These are phyloP conservation scores for Agriopis leucophaearia DNA, from an alignment of 2,888 invertebrate genomes.

Conservation along the genomic window DNA sequence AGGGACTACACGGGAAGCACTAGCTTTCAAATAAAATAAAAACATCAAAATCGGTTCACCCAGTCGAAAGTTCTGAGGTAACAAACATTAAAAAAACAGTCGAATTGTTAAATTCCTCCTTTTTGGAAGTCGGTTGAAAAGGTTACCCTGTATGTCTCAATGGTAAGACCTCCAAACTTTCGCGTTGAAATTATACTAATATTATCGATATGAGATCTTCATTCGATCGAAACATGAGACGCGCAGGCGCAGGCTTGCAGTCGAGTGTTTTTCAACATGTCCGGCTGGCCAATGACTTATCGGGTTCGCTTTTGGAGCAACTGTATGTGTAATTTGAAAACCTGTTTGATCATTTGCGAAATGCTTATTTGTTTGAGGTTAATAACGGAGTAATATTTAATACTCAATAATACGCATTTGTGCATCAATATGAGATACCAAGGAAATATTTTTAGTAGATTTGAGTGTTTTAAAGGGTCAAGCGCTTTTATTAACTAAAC, in stretches of 20 bases:
- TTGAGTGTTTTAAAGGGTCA: no score
- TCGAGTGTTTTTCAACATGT: constrained; percentile 19
- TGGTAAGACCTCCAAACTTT: neutral
- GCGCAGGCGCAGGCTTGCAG: neutral
- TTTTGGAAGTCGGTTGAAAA: no score
- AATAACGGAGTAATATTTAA: constrained; percentile 15
- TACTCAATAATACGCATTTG: neutral
- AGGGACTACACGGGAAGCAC: no score
- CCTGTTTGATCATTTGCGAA: constrained; percentile 36
- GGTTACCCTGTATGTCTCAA: no score
- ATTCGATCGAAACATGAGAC: neutral
- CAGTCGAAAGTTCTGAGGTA: no score
- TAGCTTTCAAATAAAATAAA: no score
- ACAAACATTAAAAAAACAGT: no score
- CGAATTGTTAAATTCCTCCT: no score
- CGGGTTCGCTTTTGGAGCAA: constrained; percentile 14
- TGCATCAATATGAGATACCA: neutral
- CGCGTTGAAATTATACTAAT: neutral
- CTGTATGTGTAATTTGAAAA: constrained; percentile 19
- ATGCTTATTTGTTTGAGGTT: constrained; percentile 23
- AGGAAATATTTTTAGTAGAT: no score
- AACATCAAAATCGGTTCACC: no score
- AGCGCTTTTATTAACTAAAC: no score
- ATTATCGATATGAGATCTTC: neutral
- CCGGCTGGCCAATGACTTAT: constrained; percentile 21